A percentile compares a stretch with the other conserved stretches of the same genome.
phyloP scores from a whole-genome alignment of 2,888 invertebrate species.

The Pteria penguin region DNA sequence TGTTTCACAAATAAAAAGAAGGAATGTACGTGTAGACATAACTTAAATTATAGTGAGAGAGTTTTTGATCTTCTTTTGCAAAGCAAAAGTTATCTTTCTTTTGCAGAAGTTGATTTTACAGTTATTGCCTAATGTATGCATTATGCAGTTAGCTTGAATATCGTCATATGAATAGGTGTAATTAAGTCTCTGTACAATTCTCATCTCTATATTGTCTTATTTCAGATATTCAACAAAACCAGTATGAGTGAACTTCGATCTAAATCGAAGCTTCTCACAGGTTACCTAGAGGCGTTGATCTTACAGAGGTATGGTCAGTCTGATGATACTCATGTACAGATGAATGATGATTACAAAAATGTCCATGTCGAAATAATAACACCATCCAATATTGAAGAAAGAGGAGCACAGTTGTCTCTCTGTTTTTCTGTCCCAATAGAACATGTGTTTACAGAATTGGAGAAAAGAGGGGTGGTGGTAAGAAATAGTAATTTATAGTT shows the following conservation, averaged over 20 bases:
- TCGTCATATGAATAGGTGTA: no score
- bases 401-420: constrained; percentile 83
- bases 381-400: constrained; percentile 81
- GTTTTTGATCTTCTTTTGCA: no score
- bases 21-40: no score
- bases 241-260: constrained; percentile 79
- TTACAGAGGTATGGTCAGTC: constrained; percentile 65
- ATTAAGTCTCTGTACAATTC: no score
- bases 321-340: neutral
- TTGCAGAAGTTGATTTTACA: no score
- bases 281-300: constrained; percentile 82
- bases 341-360: constrained; percentile 27
- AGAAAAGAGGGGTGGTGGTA: constrained; percentile 82
- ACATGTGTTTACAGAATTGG: constrained; percentile 80
- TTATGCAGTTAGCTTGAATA: no score
- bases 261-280: constrained; percentile 82
- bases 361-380: constrained; percentile 81
- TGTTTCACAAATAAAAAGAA: no score
- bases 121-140: no score
- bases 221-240: constrained; percentile 81
- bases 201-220: constrained; percentile 2
- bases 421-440: constrained; percentile 80
- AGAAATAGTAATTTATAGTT: constrained; percentile 56
- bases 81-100: no score
- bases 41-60: no score